Evolutionary conservation across 1,140 invertebrate species (phyloP).

Genomic region (Atta texana): DNA sequence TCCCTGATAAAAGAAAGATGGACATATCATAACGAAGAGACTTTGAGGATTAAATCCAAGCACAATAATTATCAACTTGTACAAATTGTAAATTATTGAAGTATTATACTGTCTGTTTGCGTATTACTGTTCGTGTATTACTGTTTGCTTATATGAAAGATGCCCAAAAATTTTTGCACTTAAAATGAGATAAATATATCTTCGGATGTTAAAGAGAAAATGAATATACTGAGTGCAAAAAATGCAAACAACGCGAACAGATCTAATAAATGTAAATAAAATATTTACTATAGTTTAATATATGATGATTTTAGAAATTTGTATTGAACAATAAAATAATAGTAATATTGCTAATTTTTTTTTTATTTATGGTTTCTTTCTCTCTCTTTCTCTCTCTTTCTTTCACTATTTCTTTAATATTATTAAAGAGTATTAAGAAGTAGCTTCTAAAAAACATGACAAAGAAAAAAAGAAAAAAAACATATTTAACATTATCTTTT

Average conservation of each 20-base stretch:
- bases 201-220: not conserved
- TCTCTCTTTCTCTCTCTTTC: not conserved
- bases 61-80: not conserved
- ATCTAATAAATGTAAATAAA: too few species aligned
- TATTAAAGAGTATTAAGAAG: not conserved
- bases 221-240: too few species aligned
- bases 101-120: not conserved
- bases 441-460: too few species aligned
- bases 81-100: not conserved
- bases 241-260: too few species aligned
- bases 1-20: too few species aligned
- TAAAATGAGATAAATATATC: too few species aligned
- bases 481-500: too few species aligned
- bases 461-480: too few species aligned
- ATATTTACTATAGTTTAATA: not conserved
- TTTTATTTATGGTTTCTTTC: not conserved
- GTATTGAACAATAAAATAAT: not conserved
- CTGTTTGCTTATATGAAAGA: too few species aligned
- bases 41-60: not conserved
- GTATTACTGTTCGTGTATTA: too few species aligned
- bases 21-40: too few species aligned
- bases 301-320: not conserved
- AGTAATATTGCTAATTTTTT: not conserved
- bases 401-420: not conserved
- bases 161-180: too few species aligned